Base-by-base conservation (phyloP, 2,113 vertebrate genomes). In the Sisor rabdophorus region DNA sequence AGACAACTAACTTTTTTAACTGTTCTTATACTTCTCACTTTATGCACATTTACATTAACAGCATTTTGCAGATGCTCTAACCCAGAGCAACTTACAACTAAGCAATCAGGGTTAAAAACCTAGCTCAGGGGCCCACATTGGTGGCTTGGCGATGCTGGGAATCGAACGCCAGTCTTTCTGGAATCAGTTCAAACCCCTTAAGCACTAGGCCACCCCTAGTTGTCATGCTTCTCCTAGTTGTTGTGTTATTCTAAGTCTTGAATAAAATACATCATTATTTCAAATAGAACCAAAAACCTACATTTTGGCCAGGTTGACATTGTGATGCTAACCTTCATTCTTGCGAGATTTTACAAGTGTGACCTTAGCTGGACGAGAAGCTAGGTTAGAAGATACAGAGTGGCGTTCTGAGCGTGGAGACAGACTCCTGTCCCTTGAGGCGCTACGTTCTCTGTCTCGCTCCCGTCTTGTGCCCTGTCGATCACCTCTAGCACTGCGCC, bases 271-370 rank as follows among this genome's bases (percentile, higher is more conserved):
- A 2, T 24, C 11, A 32, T 32, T 32, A n/a, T 11, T 71, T 20
- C 52, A 30, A 54, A 53, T 22, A 24, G 12, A 65, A 24, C 1
- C 11, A 3, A 36, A 32, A 40, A 44, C 61, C 12, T 44, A 10
- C 2, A 30, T 47, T 65, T 22, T 11, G 8, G 32, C 4, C 54
- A 71, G 54, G 36, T 86, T 84, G 83, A 87, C 82, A 79, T 89
- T 86, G 84, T 87, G 88, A 89, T 87, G 83, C 91, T 89, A 87
- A 99, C 96, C 97, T 98, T 99, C 96, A 85, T 95, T 98, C 76
- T 98, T 98, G 81, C 96, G 94, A 0, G 96, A 98, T 76, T 99
- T 99, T 85, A 99, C 95, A 48, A 99, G 84, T 0, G 96, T 99
- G 87, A 99, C 96, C 89, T 96, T 99, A 85, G 96, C 95, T 47